A percentile compares a stretch with the other conserved stretches of the same genome.
phyloP scores from a whole-genome alignment of 2,888 invertebrate species.

The Acrobasis consociella region DNA sequence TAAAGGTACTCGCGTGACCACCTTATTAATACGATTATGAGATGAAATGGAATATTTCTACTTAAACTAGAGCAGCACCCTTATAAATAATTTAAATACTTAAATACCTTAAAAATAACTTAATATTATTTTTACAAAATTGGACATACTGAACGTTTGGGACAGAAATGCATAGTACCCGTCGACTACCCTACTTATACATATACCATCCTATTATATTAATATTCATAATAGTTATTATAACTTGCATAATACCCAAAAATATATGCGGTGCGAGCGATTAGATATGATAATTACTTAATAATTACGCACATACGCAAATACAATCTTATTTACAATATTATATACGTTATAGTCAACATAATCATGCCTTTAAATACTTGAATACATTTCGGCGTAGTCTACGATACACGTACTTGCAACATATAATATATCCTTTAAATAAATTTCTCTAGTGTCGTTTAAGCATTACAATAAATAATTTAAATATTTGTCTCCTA shows the following conservation, averaged over 20 bases:
- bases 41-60: slow-evolving; percentile 43
- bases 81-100: slow-evolving; percentile 43
- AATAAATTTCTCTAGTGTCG: slow-evolving; percentile 42
- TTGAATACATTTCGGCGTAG: slow-evolving; percentile 28
- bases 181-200: slow-evolving; percentile 74
- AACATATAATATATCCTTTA: slow-evolving; percentile 19
- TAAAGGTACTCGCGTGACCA: slow-evolving; percentile 82
- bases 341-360: slow-evolving; percentile 31
- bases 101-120: slow-evolving; percentile 44
- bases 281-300: slow-evolving; percentile 45
- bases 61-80: slow-evolving; percentile 64
- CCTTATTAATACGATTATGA: slow-evolving; percentile 55
- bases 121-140: slow-evolving; percentile 72
- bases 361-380: slow-evolving; percentile 37
- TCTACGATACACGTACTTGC: slow-evolving; percentile 22
- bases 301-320: slow-evolving; percentile 41
- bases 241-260: slow-evolving; percentile 35
- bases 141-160: slow-evolving; percentile 66
- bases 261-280: slow-evolving; percentile 58
- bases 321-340: slow-evolving; percentile 48
- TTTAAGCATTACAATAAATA: slow-evolving; percentile 41
- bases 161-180: slow-evolving; percentile 78
- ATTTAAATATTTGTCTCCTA: slow-evolving; percentile 40
- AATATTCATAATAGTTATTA: slow-evolving; percentile 39
- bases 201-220: slow-evolving; percentile 34